Conservation (phyloP, 53 echinoderm and acorn worm species). For the Temnopleurus reevesii region DNA sequence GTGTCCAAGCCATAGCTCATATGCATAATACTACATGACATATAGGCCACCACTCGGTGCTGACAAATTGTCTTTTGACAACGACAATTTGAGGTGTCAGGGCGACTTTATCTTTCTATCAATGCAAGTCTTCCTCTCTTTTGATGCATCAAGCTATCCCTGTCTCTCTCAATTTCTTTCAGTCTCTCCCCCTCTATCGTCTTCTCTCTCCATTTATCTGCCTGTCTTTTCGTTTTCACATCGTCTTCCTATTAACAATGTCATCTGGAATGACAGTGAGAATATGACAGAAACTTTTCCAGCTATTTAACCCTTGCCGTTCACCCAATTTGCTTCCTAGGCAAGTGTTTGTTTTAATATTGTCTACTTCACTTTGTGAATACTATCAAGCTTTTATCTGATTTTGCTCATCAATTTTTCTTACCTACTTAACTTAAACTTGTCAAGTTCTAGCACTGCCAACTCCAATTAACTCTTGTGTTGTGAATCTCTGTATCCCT, state of each 20-base stretch:
- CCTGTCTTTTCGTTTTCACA: not conserved
- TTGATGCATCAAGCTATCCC: not conserved
- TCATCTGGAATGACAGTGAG: not conserved
- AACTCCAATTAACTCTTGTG: not conserved
- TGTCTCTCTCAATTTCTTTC: not conserved
- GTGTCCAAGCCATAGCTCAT: not conserved
- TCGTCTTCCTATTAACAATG: too few relatives aligned
- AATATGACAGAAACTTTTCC: not conserved
- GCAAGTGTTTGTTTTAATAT: not conserved
- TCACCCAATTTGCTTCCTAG: not conserved
- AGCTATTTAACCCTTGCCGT: not conserved
- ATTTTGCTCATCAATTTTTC: not conserved
- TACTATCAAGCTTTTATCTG: not conserved
- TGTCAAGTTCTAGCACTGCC: not conserved
- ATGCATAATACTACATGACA: slow-evolving; percentile 47
- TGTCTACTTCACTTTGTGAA: not conserved
- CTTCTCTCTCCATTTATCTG: not conserved
- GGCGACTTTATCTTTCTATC: slow-evolving; percentile 37
- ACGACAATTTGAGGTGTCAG: slow-evolving; percentile 59
- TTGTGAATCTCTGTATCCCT: not conserved
- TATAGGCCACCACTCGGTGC: slow-evolving; percentile 45
- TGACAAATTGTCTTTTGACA: slow-evolving; percentile 60
- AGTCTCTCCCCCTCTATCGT: not conserved
- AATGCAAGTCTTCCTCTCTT: not conserved
- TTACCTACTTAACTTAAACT: not conserved